Conservation (phyloP, 1,140 invertebrate species). For the Drosophila micromelanica region DNA sequence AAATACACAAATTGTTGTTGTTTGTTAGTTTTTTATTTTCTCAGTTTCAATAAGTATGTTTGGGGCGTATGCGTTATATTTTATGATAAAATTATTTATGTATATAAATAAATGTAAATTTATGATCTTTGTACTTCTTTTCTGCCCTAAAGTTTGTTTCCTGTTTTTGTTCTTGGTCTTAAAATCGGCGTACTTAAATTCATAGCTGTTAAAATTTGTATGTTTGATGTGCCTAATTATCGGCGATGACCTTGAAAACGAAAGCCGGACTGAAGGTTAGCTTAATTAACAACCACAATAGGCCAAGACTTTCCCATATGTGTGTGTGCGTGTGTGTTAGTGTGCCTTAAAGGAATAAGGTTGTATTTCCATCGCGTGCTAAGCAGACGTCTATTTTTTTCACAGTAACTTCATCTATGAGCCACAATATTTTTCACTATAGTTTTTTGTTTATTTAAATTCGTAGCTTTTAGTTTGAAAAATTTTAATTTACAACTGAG, state of each 20-base stretch:
- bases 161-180: too few species aligned
- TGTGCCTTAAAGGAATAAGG: constrained; percentile 10
- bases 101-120: not conserved
- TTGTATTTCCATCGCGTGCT: constrained; percentile 61
- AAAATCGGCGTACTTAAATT: constrained; percentile 4
- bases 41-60: constrained; percentile 9
- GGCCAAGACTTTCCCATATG: constrained; percentile 38
- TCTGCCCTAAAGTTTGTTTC: not conserved
- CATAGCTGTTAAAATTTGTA: constrained; percentile 19
- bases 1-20: not conserved
- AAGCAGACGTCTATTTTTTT: constrained; percentile 37
- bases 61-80: constrained; percentile 26
- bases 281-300: constrained; percentile 64
- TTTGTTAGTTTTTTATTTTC: not conserved
- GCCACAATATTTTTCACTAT: constrained; percentile 6
- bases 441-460: not conserved
- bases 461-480: not conserved
- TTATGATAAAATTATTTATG: not conserved
- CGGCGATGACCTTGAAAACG: constrained; percentile 67
- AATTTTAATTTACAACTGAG: constrained; percentile 3
- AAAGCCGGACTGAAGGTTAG: constrained; percentile 61
- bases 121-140: not conserved
- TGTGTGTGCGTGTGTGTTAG: constrained; percentile 20
- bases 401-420: constrained; percentile 42
- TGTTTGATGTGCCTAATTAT: constrained; percentile 54